Evolutionary conservation across 2,888 invertebrate species (phyloP).

Genomic region (Brenthis daphne): DNA sequence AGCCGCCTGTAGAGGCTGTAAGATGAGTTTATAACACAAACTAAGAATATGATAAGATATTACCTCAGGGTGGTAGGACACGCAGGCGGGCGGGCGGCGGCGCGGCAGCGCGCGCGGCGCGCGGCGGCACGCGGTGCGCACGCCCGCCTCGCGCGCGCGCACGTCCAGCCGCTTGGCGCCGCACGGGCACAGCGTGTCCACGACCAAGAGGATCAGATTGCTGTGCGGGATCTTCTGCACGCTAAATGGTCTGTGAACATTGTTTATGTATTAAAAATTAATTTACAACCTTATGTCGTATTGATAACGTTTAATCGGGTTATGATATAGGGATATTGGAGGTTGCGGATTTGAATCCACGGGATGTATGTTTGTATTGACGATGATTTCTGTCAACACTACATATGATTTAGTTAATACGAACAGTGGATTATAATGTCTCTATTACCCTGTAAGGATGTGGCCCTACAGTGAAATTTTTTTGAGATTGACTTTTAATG

Average conservation of each 20-base stretch:
- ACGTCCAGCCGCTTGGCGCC: constrained; percentile 93
- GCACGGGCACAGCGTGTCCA: constrained; percentile 94
- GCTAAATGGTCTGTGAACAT: constrained; percentile 88
- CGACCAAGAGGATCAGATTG: constrained; percentile 93
- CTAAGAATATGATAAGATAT: neutral
- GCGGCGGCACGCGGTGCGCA: constrained; percentile 86
- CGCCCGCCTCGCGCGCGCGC: constrained; percentile 86
- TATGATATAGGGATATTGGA: neutral
- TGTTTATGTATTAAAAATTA: no score
- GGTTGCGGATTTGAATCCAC: neutral
- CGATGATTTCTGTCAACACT: no score
- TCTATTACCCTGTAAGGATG: no score
- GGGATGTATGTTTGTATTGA: neutral
- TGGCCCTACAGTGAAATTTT: no score
- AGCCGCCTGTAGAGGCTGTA: no score
- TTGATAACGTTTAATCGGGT: neutral
- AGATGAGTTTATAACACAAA: no score
- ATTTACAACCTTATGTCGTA: no score
- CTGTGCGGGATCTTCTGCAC: constrained; percentile 95
- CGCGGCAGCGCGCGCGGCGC: constrained; percentile 86
- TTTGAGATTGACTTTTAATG: no score
- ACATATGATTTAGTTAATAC: no score
- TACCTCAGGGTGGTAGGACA: constrained; percentile 94
- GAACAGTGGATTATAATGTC: no score
- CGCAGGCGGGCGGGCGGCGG: constrained; percentile 88